A percentile compares a stretch with the other conserved stretches of the same genome.
Conservation (phyloP, 2,797 vertebrate genomes). For the Sebastes steindachneri region DNA sequence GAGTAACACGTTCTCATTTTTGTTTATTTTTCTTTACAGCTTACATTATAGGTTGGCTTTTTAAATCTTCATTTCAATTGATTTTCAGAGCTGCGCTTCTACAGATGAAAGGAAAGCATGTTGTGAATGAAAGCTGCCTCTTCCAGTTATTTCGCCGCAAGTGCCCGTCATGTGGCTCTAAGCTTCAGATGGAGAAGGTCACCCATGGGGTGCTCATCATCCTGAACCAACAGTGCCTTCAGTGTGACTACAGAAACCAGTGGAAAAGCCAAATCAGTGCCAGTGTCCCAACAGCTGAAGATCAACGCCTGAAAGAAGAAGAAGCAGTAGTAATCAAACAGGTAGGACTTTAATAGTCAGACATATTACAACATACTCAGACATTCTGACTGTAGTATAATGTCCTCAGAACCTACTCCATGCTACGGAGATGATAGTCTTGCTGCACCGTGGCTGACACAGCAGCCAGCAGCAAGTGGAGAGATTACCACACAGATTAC, state of each 20-base stretch:
- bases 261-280: slow-evolving; percentile 35
- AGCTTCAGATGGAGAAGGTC: slow-evolving; percentile 45
- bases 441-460: fast-evolving
- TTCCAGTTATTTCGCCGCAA: slow-evolving; percentile 41
- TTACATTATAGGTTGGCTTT: neutral
- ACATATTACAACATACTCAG: neutral
- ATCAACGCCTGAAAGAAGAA: neutral
- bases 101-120: slow-evolving; percentile 30
- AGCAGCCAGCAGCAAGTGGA: too few species aligned
- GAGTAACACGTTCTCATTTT: neutral
- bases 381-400: neutral
- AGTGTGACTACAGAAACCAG: slow-evolving; percentile 42
- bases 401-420: neutral
- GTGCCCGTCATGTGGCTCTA: slow-evolving; percentile 40
- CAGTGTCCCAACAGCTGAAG: slow-evolving; percentile 2
- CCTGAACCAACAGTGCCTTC: slow-evolving; percentile 28
- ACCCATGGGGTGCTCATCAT: slow-evolving; percentile 11
- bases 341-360: neutral
- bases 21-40: neutral
- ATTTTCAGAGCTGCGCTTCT: slow-evolving; percentile 9
- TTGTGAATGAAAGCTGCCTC: slow-evolving; percentile 51
- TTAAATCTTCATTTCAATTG: neutral
- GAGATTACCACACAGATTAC: too few species aligned
- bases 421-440: fast-evolving
- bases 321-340: neutral